phyloP scores from a whole-genome alignment of 1,140 invertebrate genomes.

The Plutomurus gul region DNA sequence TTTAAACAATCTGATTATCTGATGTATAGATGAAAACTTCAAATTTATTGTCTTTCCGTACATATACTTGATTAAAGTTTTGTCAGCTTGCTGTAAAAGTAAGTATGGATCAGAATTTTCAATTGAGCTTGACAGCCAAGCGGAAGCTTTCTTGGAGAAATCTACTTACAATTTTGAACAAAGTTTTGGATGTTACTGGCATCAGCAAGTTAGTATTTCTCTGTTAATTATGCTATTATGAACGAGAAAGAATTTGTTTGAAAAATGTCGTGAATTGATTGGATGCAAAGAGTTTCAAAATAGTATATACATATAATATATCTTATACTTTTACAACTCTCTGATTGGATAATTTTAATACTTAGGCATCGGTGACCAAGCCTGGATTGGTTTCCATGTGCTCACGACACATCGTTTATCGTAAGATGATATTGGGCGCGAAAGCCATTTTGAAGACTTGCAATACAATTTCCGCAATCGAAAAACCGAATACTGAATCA shows the following conservation, averaged over 20 bases:
- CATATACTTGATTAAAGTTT: not conserved
- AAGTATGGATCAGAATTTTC: not conserved
- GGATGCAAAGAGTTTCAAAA: too few relatives aligned
- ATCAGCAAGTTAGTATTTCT: too few relatives aligned
- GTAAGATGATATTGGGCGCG: not conserved
- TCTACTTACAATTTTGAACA: not conserved
- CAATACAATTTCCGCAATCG: not conserved
- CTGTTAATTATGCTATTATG: too few relatives aligned
- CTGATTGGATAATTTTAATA: too few relatives aligned
- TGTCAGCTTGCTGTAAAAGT: not conserved
- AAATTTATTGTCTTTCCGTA: not conserved
- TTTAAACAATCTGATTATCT: too few relatives aligned
- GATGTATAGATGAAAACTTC: too few relatives aligned
- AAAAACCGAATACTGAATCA: not conserved
- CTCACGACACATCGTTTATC: not conserved
- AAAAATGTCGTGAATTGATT: too few relatives aligned
- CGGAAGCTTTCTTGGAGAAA: not conserved
- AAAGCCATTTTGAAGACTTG: not conserved
- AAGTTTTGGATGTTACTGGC: not conserved
- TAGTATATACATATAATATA: not conserved
- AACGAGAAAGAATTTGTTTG: too few relatives aligned
- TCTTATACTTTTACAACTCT: not conserved
- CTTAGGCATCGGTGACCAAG: too few relatives aligned
- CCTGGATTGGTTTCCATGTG: too few relatives aligned
- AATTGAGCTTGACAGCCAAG: not conserved